phyloP scores from a whole-genome alignment of 2,113 vertebrate genomes.

The Malurus cyaneus region DNA sequence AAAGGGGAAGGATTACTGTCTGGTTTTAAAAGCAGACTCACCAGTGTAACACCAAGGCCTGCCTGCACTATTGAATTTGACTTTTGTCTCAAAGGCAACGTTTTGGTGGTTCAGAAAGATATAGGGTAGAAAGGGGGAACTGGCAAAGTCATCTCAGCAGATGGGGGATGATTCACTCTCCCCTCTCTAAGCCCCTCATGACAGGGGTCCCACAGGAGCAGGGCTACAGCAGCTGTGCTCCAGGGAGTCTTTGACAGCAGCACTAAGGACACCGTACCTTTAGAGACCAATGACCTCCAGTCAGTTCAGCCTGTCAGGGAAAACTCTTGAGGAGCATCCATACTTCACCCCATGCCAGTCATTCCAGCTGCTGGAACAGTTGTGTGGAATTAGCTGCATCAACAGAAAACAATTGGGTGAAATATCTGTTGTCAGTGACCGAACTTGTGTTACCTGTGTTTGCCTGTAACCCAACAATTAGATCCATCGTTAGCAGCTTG shows the following conservation, averaged over 20 bases:
- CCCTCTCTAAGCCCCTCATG: background rate
- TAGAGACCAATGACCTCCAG: background rate
- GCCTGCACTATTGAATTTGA: background rate
- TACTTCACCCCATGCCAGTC: fast-evolving
- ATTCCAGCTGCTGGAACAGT: conserved; percentile 17
- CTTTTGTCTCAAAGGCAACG: background rate
- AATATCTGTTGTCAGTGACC: background rate
- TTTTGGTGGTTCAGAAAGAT: background rate
- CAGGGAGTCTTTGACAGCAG: background rate
- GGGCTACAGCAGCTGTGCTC: background rate
- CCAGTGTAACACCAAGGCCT: background rate
- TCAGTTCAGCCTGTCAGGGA: background rate
- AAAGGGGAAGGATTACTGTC: background rate
- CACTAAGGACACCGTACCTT: background rate
- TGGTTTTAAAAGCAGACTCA: background rate
- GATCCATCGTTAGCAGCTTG: background rate
- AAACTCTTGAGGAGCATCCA: background rate
- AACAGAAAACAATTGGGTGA: background rate
- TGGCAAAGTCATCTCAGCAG: background rate
- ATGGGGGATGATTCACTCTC: background rate
- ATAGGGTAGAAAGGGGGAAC: fast-evolving
- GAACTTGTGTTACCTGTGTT: background rate
- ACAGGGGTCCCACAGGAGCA: background rate
- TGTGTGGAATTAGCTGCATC: background rate
- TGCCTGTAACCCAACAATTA: conserved; percentile 13